phyloP scores from a whole-genome alignment of 2,888 invertebrate species.

The Listrodromus nycthemerus region DNA sequence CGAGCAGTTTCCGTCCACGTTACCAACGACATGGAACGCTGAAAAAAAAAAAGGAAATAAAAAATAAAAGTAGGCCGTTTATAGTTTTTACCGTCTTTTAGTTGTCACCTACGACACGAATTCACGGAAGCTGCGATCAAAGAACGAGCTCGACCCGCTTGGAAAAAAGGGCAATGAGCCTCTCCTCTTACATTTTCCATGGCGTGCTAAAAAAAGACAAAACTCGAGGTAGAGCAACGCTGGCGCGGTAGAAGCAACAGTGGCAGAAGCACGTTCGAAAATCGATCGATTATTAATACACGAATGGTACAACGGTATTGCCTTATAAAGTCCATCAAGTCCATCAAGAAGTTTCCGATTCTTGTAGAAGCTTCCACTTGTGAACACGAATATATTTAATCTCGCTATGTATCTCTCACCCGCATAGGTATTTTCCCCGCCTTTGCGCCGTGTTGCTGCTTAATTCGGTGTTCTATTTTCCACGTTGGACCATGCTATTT shows the following conservation, averaged over 20 bases:
- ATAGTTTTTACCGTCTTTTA: slow-evolving; percentile 49
- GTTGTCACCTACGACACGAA: slow-evolving; percentile 52
- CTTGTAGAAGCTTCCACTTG: slow-evolving; percentile 52
- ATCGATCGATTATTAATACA: slow-evolving; percentile 65
- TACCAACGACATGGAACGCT: neutral
- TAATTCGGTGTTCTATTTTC: slow-evolving; percentile 32
- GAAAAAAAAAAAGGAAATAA: slow-evolving; percentile 7
- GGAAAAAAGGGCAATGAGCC: slow-evolving; percentile 51
- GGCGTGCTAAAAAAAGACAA: too few species aligned
- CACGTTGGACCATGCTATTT: slow-evolving; percentile 53
- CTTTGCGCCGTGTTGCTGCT: slow-evolving; percentile 38
- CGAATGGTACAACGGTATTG: slow-evolving; percentile 43
- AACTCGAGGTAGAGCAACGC: too few species aligned
- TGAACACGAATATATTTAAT: slow-evolving; percentile 41
- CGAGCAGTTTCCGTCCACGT: slow-evolving; percentile 16
- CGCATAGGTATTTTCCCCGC: neutral
- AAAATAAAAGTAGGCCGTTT: slow-evolving; percentile 20
- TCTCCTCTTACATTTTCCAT: slow-evolving; percentile 10
- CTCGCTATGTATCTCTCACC: slow-evolving; percentile 9
- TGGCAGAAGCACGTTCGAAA: too few species aligned
- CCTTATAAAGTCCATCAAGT: too few species aligned
- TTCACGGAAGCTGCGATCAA: slow-evolving; percentile 55
- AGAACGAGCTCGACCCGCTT: slow-evolving; percentile 42
- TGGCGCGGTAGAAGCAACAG: too few species aligned
- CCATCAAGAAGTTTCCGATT: slow-evolving; percentile 77